Conservation (phyloP, 2,888 invertebrate species). For the Caenorhabditis becei region DNA sequence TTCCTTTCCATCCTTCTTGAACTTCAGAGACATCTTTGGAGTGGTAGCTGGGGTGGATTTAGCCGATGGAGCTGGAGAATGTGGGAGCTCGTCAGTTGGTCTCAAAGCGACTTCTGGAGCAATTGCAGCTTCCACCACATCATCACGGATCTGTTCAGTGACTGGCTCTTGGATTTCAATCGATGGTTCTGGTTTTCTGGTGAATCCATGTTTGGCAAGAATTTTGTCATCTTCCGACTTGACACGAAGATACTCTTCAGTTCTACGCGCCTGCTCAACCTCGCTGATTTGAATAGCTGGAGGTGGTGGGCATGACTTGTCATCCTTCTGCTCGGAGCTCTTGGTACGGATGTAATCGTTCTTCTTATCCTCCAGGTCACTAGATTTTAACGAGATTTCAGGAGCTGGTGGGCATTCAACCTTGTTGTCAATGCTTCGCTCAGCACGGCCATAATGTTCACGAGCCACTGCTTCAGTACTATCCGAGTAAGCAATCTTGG, state of each 20-base stretch:
- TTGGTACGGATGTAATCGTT: conserved; percentile 30
- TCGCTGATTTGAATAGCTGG: conserved; percentile 52
- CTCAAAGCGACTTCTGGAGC: conserved; percentile 63
- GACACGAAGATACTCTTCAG: conserved; percentile 68
- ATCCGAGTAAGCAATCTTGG: conserved; percentile 43
- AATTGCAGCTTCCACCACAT: conserved; percentile 60
- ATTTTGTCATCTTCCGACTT: conserved; percentile 73
- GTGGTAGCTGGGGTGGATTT: conserved; percentile 78
- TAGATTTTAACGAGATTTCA: conserved; percentile 27
- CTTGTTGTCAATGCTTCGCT: conserved; percentile 23
- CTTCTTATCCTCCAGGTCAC: conserved; percentile 24
- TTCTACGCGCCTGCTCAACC: conserved; percentile 60
- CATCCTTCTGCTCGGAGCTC: conserved; percentile 19
- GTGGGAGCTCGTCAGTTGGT: conserved; percentile 68
- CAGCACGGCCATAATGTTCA: conserved; percentile 26
- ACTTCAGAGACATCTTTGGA: conserved; percentile 74
- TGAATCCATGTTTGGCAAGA: conserved; percentile 68
- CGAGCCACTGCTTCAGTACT: conserved; percentile 36
- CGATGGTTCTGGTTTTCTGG: conserved; percentile 59
- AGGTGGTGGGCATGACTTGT: conserved; percentile 31
- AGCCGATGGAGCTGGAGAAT: conserved; percentile 71
- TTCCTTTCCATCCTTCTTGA: conserved; percentile 72
- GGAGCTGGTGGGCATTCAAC: conserved; percentile 39
- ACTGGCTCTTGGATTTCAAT: conserved; percentile 71
- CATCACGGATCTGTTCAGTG: conserved; percentile 61